Percentiles rank a stretch among this genome's conserved stretches.
phyloP scores from a whole-genome alignment of 1,140 invertebrate species.

The Cecropterus lyciades region DNA sequence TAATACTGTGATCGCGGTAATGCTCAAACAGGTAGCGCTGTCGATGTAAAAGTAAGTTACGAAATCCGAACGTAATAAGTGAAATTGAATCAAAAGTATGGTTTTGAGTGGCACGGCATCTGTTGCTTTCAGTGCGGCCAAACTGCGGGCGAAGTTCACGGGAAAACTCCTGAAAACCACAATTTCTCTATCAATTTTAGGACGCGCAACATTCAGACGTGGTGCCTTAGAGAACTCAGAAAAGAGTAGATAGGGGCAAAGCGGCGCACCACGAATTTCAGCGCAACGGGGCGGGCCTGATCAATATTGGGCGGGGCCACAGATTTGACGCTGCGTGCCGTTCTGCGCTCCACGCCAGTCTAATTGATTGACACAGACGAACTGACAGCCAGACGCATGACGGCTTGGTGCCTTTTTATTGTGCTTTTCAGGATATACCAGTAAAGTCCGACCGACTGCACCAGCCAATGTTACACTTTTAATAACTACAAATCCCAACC shows the following conservation, averaged over 20 bases:
- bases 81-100: constrained; percentile 21
- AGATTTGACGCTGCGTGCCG: constrained; percentile 70
- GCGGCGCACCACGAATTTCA: constrained; percentile 60
- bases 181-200: constrained; percentile 16
- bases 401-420: constrained; percentile 74
- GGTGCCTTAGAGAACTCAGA: constrained; percentile 46
- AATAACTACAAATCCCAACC: not conserved
- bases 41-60: constrained; percentile 3
- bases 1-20: constrained; percentile 2
- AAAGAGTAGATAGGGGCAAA: constrained; percentile 59
- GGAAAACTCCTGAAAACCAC: constrained; percentile 26
- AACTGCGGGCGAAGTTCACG: constrained; percentile 17
- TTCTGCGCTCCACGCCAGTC: constrained; percentile 62
- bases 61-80: constrained; percentile 17
- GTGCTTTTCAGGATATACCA: constrained; percentile 56
- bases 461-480: constrained; percentile 8
- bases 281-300: constrained; percentile 68
- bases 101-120: constrained; percentile 17
- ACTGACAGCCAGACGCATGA: constrained; percentile 69
- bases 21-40: constrained; percentile 1
- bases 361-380: constrained; percentile 79
- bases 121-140: constrained; percentile 14
- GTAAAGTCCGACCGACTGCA: constrained; percentile 37
- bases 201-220: constrained; percentile 32
- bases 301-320: constrained; percentile 71